These are phyloP conservation scores for Rhagologus leucostigma DNA, from an alignment of 2,113 vertebrate species.

Conservation along the genomic window DNA sequence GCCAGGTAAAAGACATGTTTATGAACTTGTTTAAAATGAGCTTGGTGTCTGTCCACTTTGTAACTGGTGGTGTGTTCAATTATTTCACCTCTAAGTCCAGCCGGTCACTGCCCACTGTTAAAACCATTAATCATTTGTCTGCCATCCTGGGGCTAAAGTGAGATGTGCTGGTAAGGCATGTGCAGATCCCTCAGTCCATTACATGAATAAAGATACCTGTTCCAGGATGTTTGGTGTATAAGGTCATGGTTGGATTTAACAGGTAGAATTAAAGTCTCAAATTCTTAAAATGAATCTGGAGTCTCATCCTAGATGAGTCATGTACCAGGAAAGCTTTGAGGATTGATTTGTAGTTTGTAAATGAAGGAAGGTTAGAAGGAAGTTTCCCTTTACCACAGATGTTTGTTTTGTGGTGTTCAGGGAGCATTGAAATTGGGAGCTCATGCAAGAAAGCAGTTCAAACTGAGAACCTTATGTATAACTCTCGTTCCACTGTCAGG, in stretches of 20 bases:
- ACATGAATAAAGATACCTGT: neutral
- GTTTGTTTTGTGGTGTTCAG: neutral
- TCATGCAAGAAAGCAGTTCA: neutral
- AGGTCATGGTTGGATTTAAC: neutral
- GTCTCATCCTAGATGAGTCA: neutral
- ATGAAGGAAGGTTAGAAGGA: neutral
- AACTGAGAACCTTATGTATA: neutral
- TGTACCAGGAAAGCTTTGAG: neutral
- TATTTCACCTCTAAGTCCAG: neutral
- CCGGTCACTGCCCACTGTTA: neutral
- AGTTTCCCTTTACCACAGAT: neutral
- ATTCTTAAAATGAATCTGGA: neutral
- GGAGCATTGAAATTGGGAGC: neutral
- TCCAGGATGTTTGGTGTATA: neutral
- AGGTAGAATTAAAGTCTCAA: neutral
- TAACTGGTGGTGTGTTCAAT: neutral
- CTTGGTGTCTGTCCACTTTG: neutral
- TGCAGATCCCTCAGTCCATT: neutral
- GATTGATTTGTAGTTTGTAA: neutral
- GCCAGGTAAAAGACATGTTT: neutral
- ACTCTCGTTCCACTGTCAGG: neutral
- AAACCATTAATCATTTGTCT: neutral
- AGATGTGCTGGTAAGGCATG: neutral
- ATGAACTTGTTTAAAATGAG: neutral
- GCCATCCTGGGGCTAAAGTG: neutral